Evolutionary conservation across 2,888 invertebrate species (phyloP).

Genomic region (Patella caerulea): DNA sequence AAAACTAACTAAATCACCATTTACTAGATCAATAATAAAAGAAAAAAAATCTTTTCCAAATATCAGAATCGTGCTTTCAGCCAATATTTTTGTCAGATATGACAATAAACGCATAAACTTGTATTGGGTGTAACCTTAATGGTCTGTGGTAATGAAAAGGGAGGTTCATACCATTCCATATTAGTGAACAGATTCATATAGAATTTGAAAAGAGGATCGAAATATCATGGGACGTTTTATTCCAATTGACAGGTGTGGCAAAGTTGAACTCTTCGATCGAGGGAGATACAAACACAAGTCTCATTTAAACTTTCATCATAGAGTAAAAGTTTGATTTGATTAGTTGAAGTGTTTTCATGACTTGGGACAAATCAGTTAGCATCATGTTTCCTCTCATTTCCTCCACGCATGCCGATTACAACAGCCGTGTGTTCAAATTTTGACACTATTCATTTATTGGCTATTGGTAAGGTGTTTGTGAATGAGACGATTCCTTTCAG

Average conservation of each 20-base stretch:
- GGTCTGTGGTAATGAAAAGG: neutral
- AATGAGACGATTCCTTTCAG: constrained; percentile 21
- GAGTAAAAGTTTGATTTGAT: constrained; percentile 29
- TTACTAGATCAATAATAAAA: no score
- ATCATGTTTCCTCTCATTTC: constrained; percentile 24
- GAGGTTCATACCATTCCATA: neutral
- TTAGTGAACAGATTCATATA: neutral
- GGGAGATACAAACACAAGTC: constrained; percentile 19
- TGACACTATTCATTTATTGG: constrained; percentile 7
- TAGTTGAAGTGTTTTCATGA: constrained; percentile 11
- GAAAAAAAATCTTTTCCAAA: neutral
- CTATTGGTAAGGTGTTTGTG: constrained; percentile 26
- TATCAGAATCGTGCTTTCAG: neutral
- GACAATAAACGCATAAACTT: neutral
- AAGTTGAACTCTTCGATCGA: constrained; percentile 9
- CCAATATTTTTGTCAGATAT: neutral
- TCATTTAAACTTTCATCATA: constrained; percentile 3
- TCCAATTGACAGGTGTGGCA: constrained; percentile 18
- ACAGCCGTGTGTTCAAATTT: constrained; percentile 6
- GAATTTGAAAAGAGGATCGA: neutral
- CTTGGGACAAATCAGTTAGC: constrained; percentile 9
- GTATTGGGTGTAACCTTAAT: constrained; percentile 1
- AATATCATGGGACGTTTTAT: neutral
- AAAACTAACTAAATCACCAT: no score
- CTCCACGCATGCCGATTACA: constrained; percentile 23